These are phyloP conservation scores for Sebastes melanostomus DNA, from an alignment of 2,797 vertebrate genomes.

Conservation along the genomic window DNA sequence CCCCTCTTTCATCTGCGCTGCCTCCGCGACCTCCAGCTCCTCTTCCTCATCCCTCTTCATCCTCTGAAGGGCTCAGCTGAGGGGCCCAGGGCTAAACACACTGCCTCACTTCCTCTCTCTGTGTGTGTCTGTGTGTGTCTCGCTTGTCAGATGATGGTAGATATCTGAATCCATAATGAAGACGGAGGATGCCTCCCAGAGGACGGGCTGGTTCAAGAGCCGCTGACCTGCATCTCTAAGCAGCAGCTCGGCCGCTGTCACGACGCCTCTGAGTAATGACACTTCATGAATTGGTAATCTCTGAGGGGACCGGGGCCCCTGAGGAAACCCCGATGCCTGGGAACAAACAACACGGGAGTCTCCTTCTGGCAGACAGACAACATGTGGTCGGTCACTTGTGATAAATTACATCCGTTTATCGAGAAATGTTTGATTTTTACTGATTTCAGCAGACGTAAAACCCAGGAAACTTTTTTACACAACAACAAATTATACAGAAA, in stretches of 20 bases:
- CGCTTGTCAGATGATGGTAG: slow-evolving; percentile 43
- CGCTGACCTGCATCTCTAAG: slow-evolving; percentile 37
- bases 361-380: neutral
- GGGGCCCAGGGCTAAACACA: slow-evolving; percentile 14
- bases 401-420: too few species aligned
- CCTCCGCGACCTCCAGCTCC: neutral
- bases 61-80: slow-evolving; percentile 18
- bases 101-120: neutral
- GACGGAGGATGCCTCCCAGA: slow-evolving; percentile 20
- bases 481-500: too few species aligned
- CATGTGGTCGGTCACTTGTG: too few species aligned
- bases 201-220: slow-evolving; percentile 27
- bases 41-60: neutral
- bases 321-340: neutral
- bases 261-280: neutral
- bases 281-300: slow-evolving; percentile 38
- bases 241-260: slow-evolving; percentile 6
- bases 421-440: too few species aligned
- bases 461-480: too few species aligned
- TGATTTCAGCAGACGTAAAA: too few species aligned
- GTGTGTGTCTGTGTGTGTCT: slow-evolving; percentile 14
- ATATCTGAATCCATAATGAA: slow-evolving; percentile 51
- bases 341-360: neutral
- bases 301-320: neutral
- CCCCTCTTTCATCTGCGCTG: neutral